Percentiles rank a stretch among this genome's conserved stretches.
Evolutionary conservation across 2,888 invertebrate genomes (phyloP).

Genomic region (Dryomyza anilis): DNA sequence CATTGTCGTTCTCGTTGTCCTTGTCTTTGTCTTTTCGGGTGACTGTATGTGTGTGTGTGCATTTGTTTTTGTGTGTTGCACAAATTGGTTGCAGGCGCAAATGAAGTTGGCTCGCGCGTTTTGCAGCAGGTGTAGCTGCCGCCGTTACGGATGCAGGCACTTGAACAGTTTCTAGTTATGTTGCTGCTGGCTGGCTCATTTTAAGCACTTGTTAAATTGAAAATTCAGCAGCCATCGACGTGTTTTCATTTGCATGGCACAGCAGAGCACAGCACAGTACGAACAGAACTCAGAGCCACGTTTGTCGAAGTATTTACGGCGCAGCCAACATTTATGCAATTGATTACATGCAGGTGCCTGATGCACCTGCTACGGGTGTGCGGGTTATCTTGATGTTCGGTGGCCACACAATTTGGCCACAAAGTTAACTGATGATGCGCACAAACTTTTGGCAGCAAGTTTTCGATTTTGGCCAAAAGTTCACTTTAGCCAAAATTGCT

Average conservation of each 20-base stretch:
- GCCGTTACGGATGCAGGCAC: background rate
- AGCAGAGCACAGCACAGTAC: background rate
- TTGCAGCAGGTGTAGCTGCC: too few species aligned
- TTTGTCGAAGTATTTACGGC: background rate
- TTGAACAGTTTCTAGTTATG: background rate
- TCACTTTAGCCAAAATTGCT: too few species aligned
- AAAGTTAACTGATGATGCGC: background rate
- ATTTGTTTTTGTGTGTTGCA: background rate
- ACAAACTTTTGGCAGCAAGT: slow-evolving; percentile 2
- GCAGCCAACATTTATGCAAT: background rate
- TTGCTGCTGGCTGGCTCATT: background rate
- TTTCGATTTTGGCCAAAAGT: too few species aligned
- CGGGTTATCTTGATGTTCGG: background rate
- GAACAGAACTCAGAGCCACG: too few species aligned
- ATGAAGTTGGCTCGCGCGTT: too few species aligned
- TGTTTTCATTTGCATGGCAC: background rate
- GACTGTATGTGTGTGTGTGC: too few species aligned
- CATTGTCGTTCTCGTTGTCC: background rate
- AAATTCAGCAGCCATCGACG: background rate
- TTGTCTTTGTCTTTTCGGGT: background rate
- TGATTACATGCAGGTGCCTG: background rate
- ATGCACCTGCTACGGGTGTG: background rate
- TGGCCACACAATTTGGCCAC: background rate
- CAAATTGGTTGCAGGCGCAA: background rate
- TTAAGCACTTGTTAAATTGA: slow-evolving; percentile 4